Base-by-base conservation (phyloP, 1,140 invertebrate genomes). In the Tribolium madens region DNA sequence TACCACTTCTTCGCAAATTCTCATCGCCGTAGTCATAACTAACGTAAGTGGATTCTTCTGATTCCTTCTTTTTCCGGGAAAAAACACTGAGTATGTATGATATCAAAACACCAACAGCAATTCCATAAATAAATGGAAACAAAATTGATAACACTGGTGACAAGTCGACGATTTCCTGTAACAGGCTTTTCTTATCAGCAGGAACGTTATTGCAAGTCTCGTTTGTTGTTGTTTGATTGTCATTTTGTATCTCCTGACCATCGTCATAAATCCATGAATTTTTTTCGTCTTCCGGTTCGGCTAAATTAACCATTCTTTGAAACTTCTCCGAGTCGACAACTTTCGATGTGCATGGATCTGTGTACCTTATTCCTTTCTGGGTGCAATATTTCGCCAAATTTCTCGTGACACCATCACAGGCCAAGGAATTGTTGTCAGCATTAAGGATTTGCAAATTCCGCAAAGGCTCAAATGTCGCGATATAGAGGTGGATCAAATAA, bases 351-450 rank as follows among this genome's bases (percentile, higher is more conserved):
- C 80, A 81, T 1, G 77, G 53, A 46, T 81, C 75, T 4, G 12
- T 69, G 31, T 76, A 81, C 2, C 12, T 9, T 12, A 82, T 82
- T 31, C 69, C 73, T 9, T 73, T 75, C 7, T 15, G 13, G 12
- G 10, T n/a, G 6, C 68, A 53, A 46, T 78, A 78, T 7, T 73
- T 79, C 31, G 26, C 60, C 17, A 81, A 21, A 12, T 60, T 13
- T 21, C 21, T 60, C 7, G 78, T 57, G 1, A 14, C 79, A 9
- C 82, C 76, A 31, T 84, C 86, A 73, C 88, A 89, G 57, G 83
- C 79, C 82, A 86, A 87, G 73, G 85, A 84, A 46, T 88, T 88
- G 36, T 86, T 87, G 3, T 84, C 79, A 6, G 88, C 70, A 80
- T 86, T 83, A 21, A 89, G 50, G 64, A 84, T 83, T 15, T 86